Conservation (phyloP, 2,113 vertebrate genomes). For the Sphaerodactylus townsendi region DNA sequence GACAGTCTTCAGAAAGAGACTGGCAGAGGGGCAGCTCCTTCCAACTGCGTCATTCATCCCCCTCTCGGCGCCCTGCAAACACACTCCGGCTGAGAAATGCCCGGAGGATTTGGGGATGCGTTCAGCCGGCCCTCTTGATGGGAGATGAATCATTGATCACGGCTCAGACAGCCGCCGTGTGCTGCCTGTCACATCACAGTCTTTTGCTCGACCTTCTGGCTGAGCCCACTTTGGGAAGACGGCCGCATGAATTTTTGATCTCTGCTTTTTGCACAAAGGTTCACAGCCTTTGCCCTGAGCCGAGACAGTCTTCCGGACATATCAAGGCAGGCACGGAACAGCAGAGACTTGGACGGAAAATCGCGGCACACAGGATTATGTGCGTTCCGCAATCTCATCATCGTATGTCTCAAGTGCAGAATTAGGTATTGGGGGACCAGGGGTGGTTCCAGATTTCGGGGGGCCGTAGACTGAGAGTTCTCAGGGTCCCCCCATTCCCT, state of each 20-base stretch:
- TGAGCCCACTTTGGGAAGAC: neutral
- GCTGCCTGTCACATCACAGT: neutral
- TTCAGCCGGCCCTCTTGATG: fast-evolving
- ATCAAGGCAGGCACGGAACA: too few species aligned
- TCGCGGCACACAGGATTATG: too few species aligned
- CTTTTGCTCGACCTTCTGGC: neutral
- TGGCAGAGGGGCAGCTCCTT: neutral
- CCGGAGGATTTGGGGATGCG: neutral
- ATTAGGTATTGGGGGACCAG: too few species aligned
- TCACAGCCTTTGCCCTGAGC: too few species aligned
- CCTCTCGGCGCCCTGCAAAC: neutral
- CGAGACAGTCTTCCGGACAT: too few species aligned
- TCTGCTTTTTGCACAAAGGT: neutral
- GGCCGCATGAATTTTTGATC: neutral
- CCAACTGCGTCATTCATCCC: fast-evolving
- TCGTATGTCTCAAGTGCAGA: too few species aligned
- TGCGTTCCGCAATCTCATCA: too few species aligned
- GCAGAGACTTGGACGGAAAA: too few species aligned
- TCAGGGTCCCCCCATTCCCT: too few species aligned
- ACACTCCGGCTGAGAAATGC: neutral
- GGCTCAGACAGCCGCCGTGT: conserved; percentile 1
- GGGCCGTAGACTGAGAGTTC: too few species aligned
- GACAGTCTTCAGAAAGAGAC: fast-evolving
- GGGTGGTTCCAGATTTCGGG: too few species aligned
- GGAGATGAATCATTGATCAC: neutral